A percentile compares a stretch with the other conserved stretches of the same genome.
phyloP scores from a whole-genome alignment of 1,140 invertebrate genomes.

The Euglossa dilemma region DNA sequence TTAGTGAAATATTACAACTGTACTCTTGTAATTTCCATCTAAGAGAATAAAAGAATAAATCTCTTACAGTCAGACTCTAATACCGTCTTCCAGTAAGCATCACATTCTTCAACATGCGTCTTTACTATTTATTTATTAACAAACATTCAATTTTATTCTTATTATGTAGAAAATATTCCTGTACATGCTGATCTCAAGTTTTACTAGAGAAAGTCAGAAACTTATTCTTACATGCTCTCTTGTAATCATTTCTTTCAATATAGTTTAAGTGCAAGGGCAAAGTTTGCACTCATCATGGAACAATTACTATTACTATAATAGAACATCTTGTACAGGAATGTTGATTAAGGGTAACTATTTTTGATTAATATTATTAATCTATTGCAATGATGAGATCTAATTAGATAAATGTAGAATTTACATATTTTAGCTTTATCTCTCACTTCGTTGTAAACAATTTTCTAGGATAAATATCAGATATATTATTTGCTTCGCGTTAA shows the following conservation, averaged over 20 bases:
- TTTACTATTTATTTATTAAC: slow-evolving; percentile 69
- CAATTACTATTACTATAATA: slow-evolving; percentile 28
- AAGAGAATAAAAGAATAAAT: slow-evolving; percentile 52
- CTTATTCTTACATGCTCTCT: slow-evolving; percentile 65
- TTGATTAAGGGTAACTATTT: slow-evolving; percentile 49
- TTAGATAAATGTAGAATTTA: slow-evolving; percentile 51
- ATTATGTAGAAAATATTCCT: slow-evolving; percentile 62
- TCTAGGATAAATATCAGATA: slow-evolving; percentile 36
- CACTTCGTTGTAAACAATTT: slow-evolving; percentile 53
- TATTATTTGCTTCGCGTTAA: slow-evolving; percentile 39
- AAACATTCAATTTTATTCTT: slow-evolving; percentile 65
- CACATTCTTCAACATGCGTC: slow-evolving; percentile 64
- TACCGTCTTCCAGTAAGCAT: slow-evolving; percentile 70
- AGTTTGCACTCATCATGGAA: slow-evolving; percentile 24
- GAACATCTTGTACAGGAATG: slow-evolving; percentile 65
- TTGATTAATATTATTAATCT: slow-evolving; percentile 58
- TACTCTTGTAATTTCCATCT: slow-evolving; percentile 56
- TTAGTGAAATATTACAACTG: slow-evolving; percentile 60
- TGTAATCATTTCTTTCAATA: slow-evolving; percentile 38
- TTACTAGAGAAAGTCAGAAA: slow-evolving; percentile 19
- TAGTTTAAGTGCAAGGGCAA: slow-evolving; percentile 17
- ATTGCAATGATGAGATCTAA: slow-evolving; percentile 57
- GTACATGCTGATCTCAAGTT: slow-evolving; percentile 63
- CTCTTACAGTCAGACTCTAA: slow-evolving; percentile 64
- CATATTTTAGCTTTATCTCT: slow-evolving; percentile 52